Base-by-base conservation (phyloP, 2,113 vertebrate genomes). In the Amphiprion percula region DNA sequence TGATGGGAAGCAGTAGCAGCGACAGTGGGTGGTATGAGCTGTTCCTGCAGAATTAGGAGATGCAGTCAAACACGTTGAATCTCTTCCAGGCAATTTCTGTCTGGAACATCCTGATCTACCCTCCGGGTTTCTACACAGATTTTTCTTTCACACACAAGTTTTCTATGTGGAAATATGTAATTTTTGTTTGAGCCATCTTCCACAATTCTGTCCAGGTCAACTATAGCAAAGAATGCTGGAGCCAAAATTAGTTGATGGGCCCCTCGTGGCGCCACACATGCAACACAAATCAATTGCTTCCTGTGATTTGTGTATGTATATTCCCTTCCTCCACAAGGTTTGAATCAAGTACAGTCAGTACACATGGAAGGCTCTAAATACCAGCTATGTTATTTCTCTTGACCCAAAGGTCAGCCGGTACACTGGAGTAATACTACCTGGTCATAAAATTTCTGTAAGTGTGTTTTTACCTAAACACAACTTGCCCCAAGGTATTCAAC, bases 1-100 rank as follows among this genome's bases (percentile, higher is more conserved):
- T 79, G 80, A 88, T 83, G 65, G 61, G 54, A 87, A 80, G 61
- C 80, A 88, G 78, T 69, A 68, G 71, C 61, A 54, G 67, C 52
- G 41, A 10, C 4, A 14, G 7, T 67, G 49, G 66, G 56, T 68
- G 52, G 28, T 50, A 53, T 59, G 67, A 64, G 66, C 30, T 59
- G 49, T 15, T 12, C 15, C 58, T 19, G 47, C 9, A 68, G 30
- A 68, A 59, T 37, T 4, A 47, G 1, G 26, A 65, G 54, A 75
- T 58, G 64, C 10, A 4, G 21, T 72, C 41, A 30, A 26, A 80
- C 2, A 60, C 23, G 65, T 61, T 79, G 60, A 79, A 53, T 14
- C 15, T 69, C 54, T 54, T 73, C 58, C 75, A 74, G 47, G 2
- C 44, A 63, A 60, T 58, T 70, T 56, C 66, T 70, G 14, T 60